These are phyloP conservation scores for Dicyrtomina minuta DNA, from an alignment of 2,888 invertebrate species.

Conservation along the genomic window DNA sequence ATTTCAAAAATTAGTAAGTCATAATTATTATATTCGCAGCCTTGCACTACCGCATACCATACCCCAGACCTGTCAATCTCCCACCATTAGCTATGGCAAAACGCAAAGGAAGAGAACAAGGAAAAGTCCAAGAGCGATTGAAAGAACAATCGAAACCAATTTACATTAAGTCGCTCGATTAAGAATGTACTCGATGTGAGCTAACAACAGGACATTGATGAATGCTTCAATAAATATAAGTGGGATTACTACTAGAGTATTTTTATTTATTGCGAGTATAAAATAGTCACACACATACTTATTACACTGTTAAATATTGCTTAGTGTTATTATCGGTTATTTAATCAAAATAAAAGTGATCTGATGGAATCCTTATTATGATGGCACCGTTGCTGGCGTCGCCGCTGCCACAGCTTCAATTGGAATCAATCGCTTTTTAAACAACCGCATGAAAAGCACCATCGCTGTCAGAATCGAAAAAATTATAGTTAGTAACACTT, in stretches of 20 bases:
- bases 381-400: too few relatives aligned
- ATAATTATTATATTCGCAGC: constrained; percentile 50
- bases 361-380: too few relatives aligned
- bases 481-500: constrained; percentile 26
- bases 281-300: not conserved
- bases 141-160: constrained; percentile 52
- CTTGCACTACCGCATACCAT: constrained; percentile 58
- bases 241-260: not conserved
- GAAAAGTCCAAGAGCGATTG: constrained; percentile 45
- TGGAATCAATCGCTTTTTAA: constrained; percentile 64
- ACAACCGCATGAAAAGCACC: constrained; percentile 89
- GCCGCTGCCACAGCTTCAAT: not conserved
- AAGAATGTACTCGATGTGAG: too few relatives aligned
- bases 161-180: constrained; percentile 53
- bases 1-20: too few relatives aligned
- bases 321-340: too few relatives aligned
- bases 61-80: constrained; percentile 57
- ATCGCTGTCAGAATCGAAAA: constrained; percentile 67
- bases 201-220: not conserved
- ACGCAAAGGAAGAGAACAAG: constrained; percentile 48
- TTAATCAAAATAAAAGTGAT: too few relatives aligned
- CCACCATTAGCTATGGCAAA: constrained; percentile 54
- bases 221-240: not conserved
- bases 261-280: constrained; percentile 20
- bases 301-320: not conserved